Evolutionary conservation across 2,888 invertebrate species (phyloP).

Genomic region (Dexiosoma caninum): DNA sequence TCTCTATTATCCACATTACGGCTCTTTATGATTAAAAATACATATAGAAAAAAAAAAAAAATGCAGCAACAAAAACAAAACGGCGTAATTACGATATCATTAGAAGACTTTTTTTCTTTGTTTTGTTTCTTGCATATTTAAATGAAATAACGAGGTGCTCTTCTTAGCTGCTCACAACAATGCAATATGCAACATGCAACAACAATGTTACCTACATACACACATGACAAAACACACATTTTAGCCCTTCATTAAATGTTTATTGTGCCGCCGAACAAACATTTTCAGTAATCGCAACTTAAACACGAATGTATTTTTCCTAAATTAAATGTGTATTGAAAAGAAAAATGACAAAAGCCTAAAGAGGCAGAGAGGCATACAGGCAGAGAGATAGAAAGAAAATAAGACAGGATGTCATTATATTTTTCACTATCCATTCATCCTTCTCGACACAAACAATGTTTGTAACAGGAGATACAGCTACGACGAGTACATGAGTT

Average conservation of each 20-base stretch:
- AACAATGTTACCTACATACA: neutral
- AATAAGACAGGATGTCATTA: constrained; percentile 14
- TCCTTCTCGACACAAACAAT: constrained; percentile 4
- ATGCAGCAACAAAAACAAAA: constrained; percentile 30
- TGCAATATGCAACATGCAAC: constrained; percentile 26
- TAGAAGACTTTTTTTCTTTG: constrained; percentile 37
- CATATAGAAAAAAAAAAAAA: too few species aligned
- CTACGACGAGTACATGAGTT: too few species aligned
- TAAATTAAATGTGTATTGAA: constrained; percentile 16
- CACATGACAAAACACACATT: neutral
- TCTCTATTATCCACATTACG: constrained; percentile 25
- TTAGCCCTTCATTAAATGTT: constrained; percentile 14
- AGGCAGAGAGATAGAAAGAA: neutral
- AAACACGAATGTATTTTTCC: constrained; percentile 1
- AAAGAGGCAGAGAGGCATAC: too few species aligned
- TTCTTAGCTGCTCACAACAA: neutral
- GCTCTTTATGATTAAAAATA: constrained; percentile 30
- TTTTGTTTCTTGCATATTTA: too few species aligned
- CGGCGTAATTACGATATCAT: constrained; percentile 55
- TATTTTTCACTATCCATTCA: neutral
- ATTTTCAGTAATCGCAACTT: constrained; percentile 32
- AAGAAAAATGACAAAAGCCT: neutral
- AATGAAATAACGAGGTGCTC: constrained; percentile 54
- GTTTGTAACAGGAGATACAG: constrained; percentile 23
- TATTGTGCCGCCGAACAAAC: constrained; percentile 9